Evolutionary conservation across 2,797 vertebrate species (phyloP).

Genomic region (Pipistrellus nathusii): DNA sequence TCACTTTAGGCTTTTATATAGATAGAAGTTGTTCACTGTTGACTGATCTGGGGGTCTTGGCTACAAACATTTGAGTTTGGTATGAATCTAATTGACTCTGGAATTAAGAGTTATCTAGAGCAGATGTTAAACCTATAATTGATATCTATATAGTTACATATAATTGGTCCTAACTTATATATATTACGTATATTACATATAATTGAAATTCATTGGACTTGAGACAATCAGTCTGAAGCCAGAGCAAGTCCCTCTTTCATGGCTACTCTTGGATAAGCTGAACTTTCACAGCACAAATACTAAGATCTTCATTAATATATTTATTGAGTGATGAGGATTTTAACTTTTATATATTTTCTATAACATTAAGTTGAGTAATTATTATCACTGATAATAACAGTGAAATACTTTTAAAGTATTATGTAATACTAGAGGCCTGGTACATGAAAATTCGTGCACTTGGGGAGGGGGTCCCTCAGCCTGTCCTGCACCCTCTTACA

Average conservation of each 20-base stretch:
- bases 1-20: too few relatives aligned
- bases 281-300: neutral
- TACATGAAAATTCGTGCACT: too few relatives aligned
- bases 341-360: neutral
- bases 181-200: neutral
- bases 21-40: conserved; percentile 4
- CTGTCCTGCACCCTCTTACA: too few relatives aligned
- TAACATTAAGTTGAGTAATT: neutral
- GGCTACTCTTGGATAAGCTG: neutral
- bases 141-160: neutral
- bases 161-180: neutral
- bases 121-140: neutral
- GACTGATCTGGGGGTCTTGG: neutral
- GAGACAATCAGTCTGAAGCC: neutral
- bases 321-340: neutral
- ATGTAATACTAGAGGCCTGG: too few relatives aligned
- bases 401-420: neutral
- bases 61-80: neutral
- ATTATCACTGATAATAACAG: neutral
- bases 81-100: neutral
- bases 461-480: too few relatives aligned
- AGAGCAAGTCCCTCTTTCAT: neutral
- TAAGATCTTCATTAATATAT: neutral
- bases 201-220: neutral
- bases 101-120: neutral